Evolutionary conservation across 2,888 invertebrate genomes (phyloP).

Genomic region (Leptinotarsa tumamoca): DNA sequence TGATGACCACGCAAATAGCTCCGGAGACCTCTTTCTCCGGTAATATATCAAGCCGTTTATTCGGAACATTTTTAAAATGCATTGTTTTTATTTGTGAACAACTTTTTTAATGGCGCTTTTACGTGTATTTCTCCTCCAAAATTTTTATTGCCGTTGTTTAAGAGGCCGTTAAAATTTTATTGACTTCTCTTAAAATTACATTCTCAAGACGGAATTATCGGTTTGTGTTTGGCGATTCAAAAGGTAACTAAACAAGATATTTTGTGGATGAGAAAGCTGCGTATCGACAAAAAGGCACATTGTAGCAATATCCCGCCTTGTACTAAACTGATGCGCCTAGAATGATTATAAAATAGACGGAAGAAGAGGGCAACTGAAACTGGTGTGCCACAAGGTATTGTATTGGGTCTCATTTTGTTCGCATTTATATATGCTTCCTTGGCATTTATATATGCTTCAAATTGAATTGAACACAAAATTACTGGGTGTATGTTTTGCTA

Average conservation of each 20-base stretch:
- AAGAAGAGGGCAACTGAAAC: too few relatives aligned
- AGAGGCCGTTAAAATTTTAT: constrained; percentile 25
- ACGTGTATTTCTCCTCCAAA: constrained; percentile 22
- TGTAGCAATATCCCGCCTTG: background rate
- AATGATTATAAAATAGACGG: too few relatives aligned
- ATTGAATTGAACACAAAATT: too few relatives aligned
- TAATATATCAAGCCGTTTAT: constrained; percentile 18
- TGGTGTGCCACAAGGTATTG: too few relatives aligned
- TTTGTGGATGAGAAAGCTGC: background rate
- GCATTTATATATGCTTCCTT: too few relatives aligned
- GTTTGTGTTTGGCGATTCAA: constrained; percentile 6
- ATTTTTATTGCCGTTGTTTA: constrained; percentile 28
- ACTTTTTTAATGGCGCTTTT: constrained; percentile 25
- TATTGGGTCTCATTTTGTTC: too few relatives aligned
- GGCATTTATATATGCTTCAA: too few relatives aligned
- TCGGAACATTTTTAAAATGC: constrained; percentile 11
- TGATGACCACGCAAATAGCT: background rate
- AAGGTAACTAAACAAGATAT: constrained; percentile 13
- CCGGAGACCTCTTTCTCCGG: constrained; percentile 14
- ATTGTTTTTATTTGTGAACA: constrained; percentile 17
- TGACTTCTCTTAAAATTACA: constrained; percentile 22
- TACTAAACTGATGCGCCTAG: background rate
- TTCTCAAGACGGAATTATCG: constrained; percentile 8
- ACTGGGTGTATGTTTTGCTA: too few relatives aligned
- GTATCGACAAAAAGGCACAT: background rate